Evolutionary conservation across 1,140 invertebrate genomes (phyloP), one percentile per base, ranked within the genome.

Genomic region (Neodiprion virginianus): DNA sequence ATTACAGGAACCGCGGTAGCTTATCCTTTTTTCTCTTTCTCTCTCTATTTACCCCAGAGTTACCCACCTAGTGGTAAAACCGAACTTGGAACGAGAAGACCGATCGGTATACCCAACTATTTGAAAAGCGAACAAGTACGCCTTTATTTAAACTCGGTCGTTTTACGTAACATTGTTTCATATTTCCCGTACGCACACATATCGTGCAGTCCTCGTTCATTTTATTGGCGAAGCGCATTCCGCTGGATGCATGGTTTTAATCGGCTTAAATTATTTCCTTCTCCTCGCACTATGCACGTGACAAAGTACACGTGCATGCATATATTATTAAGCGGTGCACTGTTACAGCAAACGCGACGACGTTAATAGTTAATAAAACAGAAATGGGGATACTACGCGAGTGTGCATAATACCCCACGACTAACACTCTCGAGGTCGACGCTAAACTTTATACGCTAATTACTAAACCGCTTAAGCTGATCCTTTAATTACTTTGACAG

Each of bases 401-500:
- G n/a, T 17, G 53, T 61, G 53, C n/a, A 17, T 17, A 61, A 61
- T 40, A 40, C 11, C 53, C 28, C 28, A 40, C 53, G 53, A 61
- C 53, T 5, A 61, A 61, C 5, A 61, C 53, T 61, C 53, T 61
- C n/a, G 53, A 17, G 53, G 53, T 14, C 53, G 28, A 40, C 28
- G 28, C 74, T 72, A 17, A 8, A 17, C 68, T 72, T 14, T 66
- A 40, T 40, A 5, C 61, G 48, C n/a, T 17, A 71, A 76, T 74
- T 69, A 48, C 77, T 53, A 72, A 79, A 77, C 79, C 72, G 80
- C 79, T 75, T 78, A 76, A 40, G 72, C 78, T 86, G 85, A 87
- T 85, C 85, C 83, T 80, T 84, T 87, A 86, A 86, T 86, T 86
- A 82, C 79, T 79, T 78, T 72, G 79, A 83, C 81, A 82, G 79